Conservation (phyloP, 2,797 vertebrate genomes). For the Heteromormyrus szaboi region DNA sequence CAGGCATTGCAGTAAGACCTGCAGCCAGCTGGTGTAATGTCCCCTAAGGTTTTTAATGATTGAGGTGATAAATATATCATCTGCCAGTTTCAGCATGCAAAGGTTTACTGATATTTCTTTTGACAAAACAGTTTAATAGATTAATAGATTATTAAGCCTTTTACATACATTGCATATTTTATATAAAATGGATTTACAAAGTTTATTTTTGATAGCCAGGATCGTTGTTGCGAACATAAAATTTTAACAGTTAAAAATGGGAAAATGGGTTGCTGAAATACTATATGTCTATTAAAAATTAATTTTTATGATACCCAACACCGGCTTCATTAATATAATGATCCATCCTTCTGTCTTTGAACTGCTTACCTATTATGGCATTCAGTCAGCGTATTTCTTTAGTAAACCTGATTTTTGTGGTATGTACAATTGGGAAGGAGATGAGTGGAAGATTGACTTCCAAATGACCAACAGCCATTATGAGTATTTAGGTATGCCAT, state of each 20-base stretch:
- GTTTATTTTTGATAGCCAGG: background rate
- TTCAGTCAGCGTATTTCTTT: background rate
- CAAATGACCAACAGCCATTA: background rate
- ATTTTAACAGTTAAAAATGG: background rate
- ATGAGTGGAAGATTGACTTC: background rate
- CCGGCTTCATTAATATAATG: background rate
- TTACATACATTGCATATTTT: background rate
- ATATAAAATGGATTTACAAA: background rate
- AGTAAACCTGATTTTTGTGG: background rate
- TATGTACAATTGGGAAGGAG: background rate
- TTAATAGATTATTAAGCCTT: background rate
- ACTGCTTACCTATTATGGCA: background rate
- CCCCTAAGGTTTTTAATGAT: conserved; percentile 20
- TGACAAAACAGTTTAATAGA: background rate
- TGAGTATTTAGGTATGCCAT: background rate
- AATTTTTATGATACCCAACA: background rate
- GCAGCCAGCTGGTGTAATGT: conserved; percentile 9
- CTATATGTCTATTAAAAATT: background rate
- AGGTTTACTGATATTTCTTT: background rate
- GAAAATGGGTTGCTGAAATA: background rate
- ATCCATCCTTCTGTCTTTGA: background rate
- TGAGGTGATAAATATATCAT: conserved; percentile 19
- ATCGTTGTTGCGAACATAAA: background rate
- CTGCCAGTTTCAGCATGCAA: conserved; percentile 14
- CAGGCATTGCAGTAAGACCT: conserved; percentile 13